Percentiles rank a stretch among this genome's conserved stretches.
These are phyloP conservation scores for Euborellia annulipes DNA, from an alignment of 1,140 invertebrate species.

Conservation along the genomic window DNA sequence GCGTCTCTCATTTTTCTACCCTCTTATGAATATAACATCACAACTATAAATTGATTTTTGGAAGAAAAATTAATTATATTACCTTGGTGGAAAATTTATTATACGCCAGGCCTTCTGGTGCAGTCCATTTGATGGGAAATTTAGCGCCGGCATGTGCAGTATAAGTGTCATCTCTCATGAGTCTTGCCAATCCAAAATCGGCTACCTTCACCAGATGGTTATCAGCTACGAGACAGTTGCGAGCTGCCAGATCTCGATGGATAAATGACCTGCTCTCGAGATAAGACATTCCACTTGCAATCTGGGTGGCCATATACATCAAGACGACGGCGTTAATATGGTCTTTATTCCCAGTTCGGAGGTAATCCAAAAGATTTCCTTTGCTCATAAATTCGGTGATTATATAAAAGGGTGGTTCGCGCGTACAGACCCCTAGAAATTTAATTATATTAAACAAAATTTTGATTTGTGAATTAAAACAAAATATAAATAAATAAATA, in stretches of 20 bases:
- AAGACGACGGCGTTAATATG: slow-evolving; percentile 87
- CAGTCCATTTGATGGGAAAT: slow-evolving; percentile 99
- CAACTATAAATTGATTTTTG: background rate
- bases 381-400: slow-evolving; percentile 99
- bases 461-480: background rate
- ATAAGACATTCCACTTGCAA: slow-evolving; percentile 97
- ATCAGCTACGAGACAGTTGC: slow-evolving; percentile 96
- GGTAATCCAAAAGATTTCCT: slow-evolving; percentile 91
- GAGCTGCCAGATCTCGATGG: slow-evolving; percentile 91
- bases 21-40: background rate
- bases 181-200: slow-evolving; percentile 92
- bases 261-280: slow-evolving; percentile 92
- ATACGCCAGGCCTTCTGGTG: slow-evolving; percentile 95
- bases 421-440: slow-evolving; percentile 70
- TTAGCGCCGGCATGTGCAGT: slow-evolving; percentile 96
- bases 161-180: slow-evolving; percentile 96
- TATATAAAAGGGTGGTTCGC: slow-evolving; percentile 97
- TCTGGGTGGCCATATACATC: slow-evolving; percentile 98
- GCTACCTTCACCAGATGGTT: slow-evolving; percentile 87
- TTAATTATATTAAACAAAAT: slow-evolving; percentile 5
- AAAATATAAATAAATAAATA: background rate
- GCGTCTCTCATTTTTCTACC: too few relatives aligned
- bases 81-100: slow-evolving; percentile 97
- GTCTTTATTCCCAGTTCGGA: slow-evolving; percentile 76
- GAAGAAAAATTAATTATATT: slow-evolving; percentile 7